Base-by-base conservation (phyloP, 2,888 invertebrate genomes). In the Ormyrus rosae region DNA sequence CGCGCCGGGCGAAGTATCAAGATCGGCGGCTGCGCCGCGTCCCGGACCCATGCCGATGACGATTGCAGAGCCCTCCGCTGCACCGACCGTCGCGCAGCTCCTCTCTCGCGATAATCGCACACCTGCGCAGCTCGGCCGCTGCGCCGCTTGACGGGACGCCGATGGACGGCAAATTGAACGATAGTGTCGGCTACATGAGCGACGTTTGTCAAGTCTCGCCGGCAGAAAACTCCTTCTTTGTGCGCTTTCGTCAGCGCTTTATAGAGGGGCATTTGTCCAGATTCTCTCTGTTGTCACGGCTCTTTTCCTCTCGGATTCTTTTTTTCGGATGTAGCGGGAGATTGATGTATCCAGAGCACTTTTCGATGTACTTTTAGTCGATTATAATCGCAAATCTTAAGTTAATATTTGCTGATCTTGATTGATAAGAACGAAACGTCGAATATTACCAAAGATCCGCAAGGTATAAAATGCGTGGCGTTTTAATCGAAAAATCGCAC, bases 121-220 rank as follows among this genome's bases (percentile, higher is more conserved):
- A 71, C 71, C 65, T 65, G 70, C 61, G 51, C 60, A 5, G 10
- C 45, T 45, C 46, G 34, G 45, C 72, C 61, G 53, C n/a, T 34
- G 10, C 58, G 56, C 69, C n/a, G n/a, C n/a, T 46, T 48, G 45
- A 53, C 45, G 11, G 56, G 73, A 68, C 63, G 58, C 60, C 61
- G 60, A 70, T 53, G 58, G 72, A 81, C 80, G 78, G 71, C 78
- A 76, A 79, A 78, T 78, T 78, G 81, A 78, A 79, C 64, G 79
- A 81, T 81, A 79, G 72, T 76, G 79, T 81, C 76, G 79, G n/a
- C 48, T 46, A 65, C 70, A 45, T 74, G 81, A 81, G 75, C 55
- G 78, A 81, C 75, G 75, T 63, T 78, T 71, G 81, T 78, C 75
- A 56, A 61, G 53, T 9, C 51, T 34, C 19, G 58, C 5, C 19